phyloP scores from a whole-genome alignment of 2,113 vertebrate species.

The Megaceryle maxima region DNA sequence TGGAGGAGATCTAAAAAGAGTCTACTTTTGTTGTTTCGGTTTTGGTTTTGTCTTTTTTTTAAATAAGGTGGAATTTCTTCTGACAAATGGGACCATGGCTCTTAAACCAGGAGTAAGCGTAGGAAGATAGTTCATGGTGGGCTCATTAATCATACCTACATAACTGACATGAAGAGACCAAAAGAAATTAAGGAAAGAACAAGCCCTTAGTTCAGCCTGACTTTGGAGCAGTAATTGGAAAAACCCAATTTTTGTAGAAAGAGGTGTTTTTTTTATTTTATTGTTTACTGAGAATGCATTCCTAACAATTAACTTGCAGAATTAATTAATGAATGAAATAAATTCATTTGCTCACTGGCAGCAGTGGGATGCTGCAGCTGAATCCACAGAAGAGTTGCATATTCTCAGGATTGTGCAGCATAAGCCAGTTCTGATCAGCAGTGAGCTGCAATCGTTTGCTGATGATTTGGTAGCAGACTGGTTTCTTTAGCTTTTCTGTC shows the following conservation, averaged over 20 bases:
- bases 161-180: background rate
- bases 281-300: background rate
- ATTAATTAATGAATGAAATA: background rate
- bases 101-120: background rate
- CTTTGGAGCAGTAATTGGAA: background rate
- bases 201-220: background rate
- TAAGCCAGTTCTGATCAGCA: background rate
- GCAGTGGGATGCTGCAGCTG: background rate
- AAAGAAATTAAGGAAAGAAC: background rate
- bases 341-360: background rate
- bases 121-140: background rate
- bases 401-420: background rate
- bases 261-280: background rate
- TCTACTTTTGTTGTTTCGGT: background rate
- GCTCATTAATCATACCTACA: background rate
- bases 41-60: too few species aligned
- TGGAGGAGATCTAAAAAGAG: background rate
- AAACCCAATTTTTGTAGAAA: background rate
- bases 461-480: background rate
- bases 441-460: background rate
- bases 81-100: background rate
- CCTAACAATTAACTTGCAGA: background rate
- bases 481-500: background rate
- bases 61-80: background rate
- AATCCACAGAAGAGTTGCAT: background rate